Evolutionary conservation across 1,140 invertebrate species (phyloP).

Genomic region (Drosophila rhopaloa): DNA sequence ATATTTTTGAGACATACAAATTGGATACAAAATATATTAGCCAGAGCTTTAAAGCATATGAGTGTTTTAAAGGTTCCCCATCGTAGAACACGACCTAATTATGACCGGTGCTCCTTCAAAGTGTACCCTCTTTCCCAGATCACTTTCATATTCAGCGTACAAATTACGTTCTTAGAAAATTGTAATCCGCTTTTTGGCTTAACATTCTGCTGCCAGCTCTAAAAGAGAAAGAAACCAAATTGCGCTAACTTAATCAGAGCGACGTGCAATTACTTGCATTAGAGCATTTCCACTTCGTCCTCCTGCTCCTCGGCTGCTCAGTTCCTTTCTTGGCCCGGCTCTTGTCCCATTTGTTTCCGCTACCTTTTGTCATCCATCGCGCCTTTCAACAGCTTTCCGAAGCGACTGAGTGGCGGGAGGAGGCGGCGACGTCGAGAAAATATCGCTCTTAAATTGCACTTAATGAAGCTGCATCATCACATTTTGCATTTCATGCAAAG

Average conservation of each 20-base stretch:
- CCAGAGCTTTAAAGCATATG: background rate
- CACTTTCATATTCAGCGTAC: slow-evolving; percentile 67
- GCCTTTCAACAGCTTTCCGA: slow-evolving; percentile 70
- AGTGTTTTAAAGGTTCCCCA: slow-evolving; percentile 6
- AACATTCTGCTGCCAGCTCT: slow-evolving; percentile 49
- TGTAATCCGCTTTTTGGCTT: slow-evolving; percentile 75
- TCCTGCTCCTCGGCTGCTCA: slow-evolving; percentile 8
- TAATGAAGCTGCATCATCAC: slow-evolving; percentile 81
- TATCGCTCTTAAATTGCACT: slow-evolving; percentile 80
- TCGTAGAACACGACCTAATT: background rate
- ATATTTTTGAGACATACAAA: background rate
- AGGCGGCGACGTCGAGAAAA: slow-evolving; percentile 41
- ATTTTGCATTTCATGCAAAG: slow-evolving; percentile 71
- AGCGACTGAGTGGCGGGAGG: slow-evolving; percentile 23
- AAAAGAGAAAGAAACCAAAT: slow-evolving; percentile 59
- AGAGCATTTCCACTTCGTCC: slow-evolving; percentile 50
- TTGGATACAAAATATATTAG: background rate
- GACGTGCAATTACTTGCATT: slow-evolving; percentile 78
- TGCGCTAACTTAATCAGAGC: slow-evolving; percentile 73
- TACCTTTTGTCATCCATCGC: slow-evolving; percentile 73
- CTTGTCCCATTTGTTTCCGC: slow-evolving; percentile 36
- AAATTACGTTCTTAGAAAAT: slow-evolving; percentile 61
- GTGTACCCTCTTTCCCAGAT: slow-evolving; percentile 32
- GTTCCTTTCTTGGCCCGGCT: slow-evolving; percentile 8
- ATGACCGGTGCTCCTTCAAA: background rate